Conservation (phyloP, 2,113 vertebrate species). For the Bungarus multicinctus region DNA sequence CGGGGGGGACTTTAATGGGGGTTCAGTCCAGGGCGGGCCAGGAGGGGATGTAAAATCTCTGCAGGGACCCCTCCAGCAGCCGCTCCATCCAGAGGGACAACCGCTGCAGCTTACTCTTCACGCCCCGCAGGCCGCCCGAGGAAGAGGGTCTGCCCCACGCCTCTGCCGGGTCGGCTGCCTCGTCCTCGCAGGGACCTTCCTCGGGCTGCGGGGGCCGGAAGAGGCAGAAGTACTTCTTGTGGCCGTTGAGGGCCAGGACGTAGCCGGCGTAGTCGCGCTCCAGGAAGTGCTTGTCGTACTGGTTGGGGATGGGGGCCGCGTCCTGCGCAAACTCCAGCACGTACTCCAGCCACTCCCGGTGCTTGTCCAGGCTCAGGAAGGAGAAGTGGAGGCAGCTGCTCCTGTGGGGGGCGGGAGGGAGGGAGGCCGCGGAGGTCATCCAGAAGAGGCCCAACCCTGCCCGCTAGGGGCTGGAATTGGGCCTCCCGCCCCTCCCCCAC, state of each 20-base stretch:
- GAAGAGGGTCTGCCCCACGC: constrained; percentile 69
- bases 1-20: constrained; percentile 12
- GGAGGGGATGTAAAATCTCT: constrained; percentile 89
- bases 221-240: constrained; percentile 97
- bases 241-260: constrained; percentile 91
- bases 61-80: constrained; percentile 90
- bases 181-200: constrained; percentile 71
- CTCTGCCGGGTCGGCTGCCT: constrained; percentile 74
- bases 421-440: not conserved
- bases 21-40: constrained; percentile 88
- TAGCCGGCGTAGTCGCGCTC: constrained; percentile 89
- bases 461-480: not conserved
- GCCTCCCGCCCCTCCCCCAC: not conserved
- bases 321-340: constrained; percentile 89
- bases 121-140: constrained; percentile 71
- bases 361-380: constrained; percentile 95
- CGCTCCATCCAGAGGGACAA: constrained; percentile 96
- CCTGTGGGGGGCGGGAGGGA: constrained; percentile 62
- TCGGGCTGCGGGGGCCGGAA: constrained; percentile 88
- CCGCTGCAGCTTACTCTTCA: constrained; percentile 90
- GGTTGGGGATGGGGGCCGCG: constrained; percentile 77
- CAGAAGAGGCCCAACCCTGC: not conserved
- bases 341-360: constrained; percentile 87
- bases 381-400: constrained; percentile 93
- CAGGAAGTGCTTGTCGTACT: constrained; percentile 81